phyloP scores from a whole-genome alignment of 2,113 vertebrate genomes.

The Ahaetulla prasina region DNA sequence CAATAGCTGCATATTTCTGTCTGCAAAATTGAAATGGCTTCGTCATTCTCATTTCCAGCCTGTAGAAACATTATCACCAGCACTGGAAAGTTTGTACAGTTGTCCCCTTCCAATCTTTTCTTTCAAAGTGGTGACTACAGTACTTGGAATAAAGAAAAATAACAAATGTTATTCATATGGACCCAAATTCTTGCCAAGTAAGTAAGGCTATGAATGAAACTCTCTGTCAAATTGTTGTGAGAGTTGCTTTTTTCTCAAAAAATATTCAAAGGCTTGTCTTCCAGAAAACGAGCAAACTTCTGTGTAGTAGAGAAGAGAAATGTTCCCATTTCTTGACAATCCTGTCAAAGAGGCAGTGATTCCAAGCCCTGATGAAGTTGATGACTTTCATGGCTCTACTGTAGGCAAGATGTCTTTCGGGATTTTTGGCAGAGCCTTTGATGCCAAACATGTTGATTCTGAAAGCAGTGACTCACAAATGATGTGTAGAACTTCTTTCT shows the following conservation, averaged over 20 bases:
- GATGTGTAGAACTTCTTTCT: background rate
- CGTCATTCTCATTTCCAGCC: background rate
- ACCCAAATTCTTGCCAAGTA: background rate
- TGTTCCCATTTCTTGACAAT: background rate
- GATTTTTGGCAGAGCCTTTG: background rate
- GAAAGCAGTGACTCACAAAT: background rate
- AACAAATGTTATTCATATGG: background rate
- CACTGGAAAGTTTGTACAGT: background rate
- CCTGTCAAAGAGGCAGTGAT: background rate
- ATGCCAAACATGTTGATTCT: background rate
- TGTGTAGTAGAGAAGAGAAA: background rate
- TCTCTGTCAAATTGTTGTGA: background rate
- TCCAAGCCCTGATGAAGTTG: background rate
- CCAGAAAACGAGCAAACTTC: background rate
- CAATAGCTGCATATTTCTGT: background rate
- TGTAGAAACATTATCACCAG: background rate
- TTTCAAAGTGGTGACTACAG: background rate
- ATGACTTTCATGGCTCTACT: background rate
- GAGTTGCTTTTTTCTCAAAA: background rate
- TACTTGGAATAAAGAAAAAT: background rate
- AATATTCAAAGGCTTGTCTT: background rate
- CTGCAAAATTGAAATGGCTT: background rate
- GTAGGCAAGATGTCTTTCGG: background rate
- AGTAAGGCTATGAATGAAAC: background rate
- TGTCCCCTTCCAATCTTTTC: background rate